phyloP scores from a whole-genome alignment of 1,140 invertebrate species.

The Apis dorsata region DNA sequence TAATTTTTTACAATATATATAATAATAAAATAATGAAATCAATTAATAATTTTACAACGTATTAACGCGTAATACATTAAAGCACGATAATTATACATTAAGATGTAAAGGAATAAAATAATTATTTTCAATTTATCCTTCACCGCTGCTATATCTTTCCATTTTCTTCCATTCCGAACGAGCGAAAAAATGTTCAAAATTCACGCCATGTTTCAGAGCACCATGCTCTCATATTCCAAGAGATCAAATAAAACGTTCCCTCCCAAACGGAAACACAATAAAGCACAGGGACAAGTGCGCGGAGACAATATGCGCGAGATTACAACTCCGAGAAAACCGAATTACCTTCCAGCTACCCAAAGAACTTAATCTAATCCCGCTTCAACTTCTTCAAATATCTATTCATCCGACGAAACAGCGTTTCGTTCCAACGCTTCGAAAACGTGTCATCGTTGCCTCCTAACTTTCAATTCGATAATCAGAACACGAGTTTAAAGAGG shows the following conservation, averaged over 20 bases:
- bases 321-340: neutral
- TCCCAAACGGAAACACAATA: neutral
- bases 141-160: too few species aligned
- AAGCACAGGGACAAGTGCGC: neutral
- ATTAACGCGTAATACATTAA: too few species aligned
- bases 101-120: too few species aligned
- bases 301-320: neutral
- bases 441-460: neutral
- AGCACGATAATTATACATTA: too few species aligned
- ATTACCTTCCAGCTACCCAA: neutral
- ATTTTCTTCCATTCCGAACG: too few species aligned
- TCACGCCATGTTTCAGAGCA: too few species aligned
- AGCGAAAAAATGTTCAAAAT: too few species aligned
- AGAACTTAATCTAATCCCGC: conserved; percentile 16
- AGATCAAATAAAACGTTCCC: neutral
- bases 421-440: neutral
- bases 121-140: too few species aligned
- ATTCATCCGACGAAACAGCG: neutral
- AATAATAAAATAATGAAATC: too few species aligned
- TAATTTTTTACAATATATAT: too few species aligned
- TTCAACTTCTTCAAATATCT: conserved; percentile 14
- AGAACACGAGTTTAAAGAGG: neutral
- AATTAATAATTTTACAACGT: too few species aligned
- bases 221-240: too few species aligned
- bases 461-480: conserved; percentile 23